Base-by-base conservation (phyloP, 2,888 invertebrate genomes). In the Pilophorus perplexus region DNA sequence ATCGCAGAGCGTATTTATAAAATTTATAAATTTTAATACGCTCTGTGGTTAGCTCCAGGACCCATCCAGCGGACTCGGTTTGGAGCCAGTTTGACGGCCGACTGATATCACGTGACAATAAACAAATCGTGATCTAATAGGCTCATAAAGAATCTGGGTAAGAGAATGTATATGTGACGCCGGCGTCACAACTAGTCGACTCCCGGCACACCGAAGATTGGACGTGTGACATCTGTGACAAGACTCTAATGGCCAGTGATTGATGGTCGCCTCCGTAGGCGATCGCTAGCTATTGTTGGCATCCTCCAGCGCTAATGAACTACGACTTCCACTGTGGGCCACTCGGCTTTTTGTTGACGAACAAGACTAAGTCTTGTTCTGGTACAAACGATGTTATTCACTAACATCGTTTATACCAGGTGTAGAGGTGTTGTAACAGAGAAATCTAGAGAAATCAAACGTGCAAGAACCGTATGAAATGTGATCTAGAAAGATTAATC, bases 241-340 rank as follows among this genome's bases (percentile, higher is more conserved):
- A 55, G 55, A n/a, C 20, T 2, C 55, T 55, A 55, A 55, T 55
- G 55, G 55, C 55, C 55, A 55, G 5, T 55, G 55, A 55, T 55
- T 55, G 55, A 55, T 55, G 55, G 33, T 38, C 38, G 55, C 38
- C 55, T 55, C 38, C 55, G 37, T 38, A n/a, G 16, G 33, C 6
- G 6, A 42, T 42, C 42, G 42, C 42, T 5, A 55, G 55, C 55
- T 55, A 55, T 55, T 55, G 55, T 55, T 27, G 27, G 6, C 22
- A n/a, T n/a, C n/a, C n/a, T n/a, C n/a, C n/a, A n/a, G 25, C 14
- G 6, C 55, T 55, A 55, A 55, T 55, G 55, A 55, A 55, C 55
- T 20, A 38, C 55, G 37, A 38, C 55, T 55, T 38, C 55, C 22
- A 55, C 55, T 37, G 55, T 55, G 55, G 55, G 37, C 38, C 38